Base-by-base conservation (phyloP, 2,113 vertebrate species). In the Microtus richardsoni region DNA sequence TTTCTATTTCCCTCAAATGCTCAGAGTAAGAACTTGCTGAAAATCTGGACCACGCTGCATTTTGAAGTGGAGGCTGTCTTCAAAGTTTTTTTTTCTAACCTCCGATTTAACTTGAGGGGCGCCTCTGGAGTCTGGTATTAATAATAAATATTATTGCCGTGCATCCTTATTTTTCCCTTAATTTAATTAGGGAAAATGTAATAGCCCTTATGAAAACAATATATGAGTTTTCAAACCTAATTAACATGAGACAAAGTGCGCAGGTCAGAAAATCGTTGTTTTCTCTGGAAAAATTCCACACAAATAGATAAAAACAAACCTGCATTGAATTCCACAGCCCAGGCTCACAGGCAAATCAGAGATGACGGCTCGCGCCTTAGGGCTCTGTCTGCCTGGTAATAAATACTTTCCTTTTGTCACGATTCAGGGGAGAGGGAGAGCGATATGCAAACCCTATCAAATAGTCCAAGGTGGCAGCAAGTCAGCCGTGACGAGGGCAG, bases 131-230 rank as follows among this genome's bases (percentile, higher is more conserved):
- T 99, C 99, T 99, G 99, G 98, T 98, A 99, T 99, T 99, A 99
- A 99, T 99, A 99, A 99, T 98, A 98, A 99, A 98, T 98, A 99
- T 98, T 98, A 98, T 98, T 98, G 98, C 98, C 98, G 96, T 98
- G 98, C 98, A 98, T 98, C 98, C 98, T 98, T 98, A 98, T 98
- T 98, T 98, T 99, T 98, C 97, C 97, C 97, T 98, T 99, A 99
- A 99, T 98, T 98, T 98, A 98, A 99, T 99, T 99, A 99, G 95
- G 96, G 98, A 98, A 99, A 99, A 99, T 98, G 99, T 98, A 99
- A 99, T 99, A 98, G 98, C 96, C 97, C 98, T 99, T 99, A 99
- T 98, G 98, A 99, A 99, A 99, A 99, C 98, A 99, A 98, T 98
- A 98, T 98, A 99, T 96, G 98, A 98, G 98, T 99, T 98, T 99